Base-by-base conservation (phyloP, 2,797 vertebrate genomes). In the Pteronotus mesoamericanus region DNA sequence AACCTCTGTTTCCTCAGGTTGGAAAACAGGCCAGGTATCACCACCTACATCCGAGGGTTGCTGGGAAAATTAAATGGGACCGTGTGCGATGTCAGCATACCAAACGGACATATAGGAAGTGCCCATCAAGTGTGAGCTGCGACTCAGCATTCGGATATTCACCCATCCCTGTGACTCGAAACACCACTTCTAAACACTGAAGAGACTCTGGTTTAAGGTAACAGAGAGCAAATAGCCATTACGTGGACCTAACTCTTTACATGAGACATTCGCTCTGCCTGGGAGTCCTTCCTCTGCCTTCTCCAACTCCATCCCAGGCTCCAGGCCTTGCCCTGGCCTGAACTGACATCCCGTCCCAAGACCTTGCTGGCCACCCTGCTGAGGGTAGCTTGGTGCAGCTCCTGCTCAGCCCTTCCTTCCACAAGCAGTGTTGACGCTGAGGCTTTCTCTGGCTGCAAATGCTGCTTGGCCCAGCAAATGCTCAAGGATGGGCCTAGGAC, bases 81-180 rank as follows among this genome's bases (percentile, higher is more conserved):
- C 22, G 0, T 0, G 6, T 26, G 21, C 1, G 9, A 14, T 12
- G 32, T 0, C 2, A 34, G 32, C 46, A 53, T 26, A 51, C 14
- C 4, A 6, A 6, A 9, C 16, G 32, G 32, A 44, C 42, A 42
- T 1, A 11, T 0, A 57, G n/a, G 15, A 46, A 59, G 19, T 7
- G 32, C 15, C 21, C 10, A 0, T 15, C 34, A 51, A 21, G 24
- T 0, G 9, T 0, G 46, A 44, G 19, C 0, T 29, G 66, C 46
- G 78, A 12, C n/a, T 16, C 9, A 4, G 34, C 9, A 21, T 75
- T 55, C 4, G 24, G 34, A 34, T 1, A 0, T 6, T 9, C 83
- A 71, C 9, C 24, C 14, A 59, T 26, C 44, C 24, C 29, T 26
- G 32, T 24, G 5, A 26, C 32, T 39, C 24, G 3, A 46, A 37